Conservation (phyloP, 2,797 vertebrate genomes). For the Hemitrygon akajei region DNA sequence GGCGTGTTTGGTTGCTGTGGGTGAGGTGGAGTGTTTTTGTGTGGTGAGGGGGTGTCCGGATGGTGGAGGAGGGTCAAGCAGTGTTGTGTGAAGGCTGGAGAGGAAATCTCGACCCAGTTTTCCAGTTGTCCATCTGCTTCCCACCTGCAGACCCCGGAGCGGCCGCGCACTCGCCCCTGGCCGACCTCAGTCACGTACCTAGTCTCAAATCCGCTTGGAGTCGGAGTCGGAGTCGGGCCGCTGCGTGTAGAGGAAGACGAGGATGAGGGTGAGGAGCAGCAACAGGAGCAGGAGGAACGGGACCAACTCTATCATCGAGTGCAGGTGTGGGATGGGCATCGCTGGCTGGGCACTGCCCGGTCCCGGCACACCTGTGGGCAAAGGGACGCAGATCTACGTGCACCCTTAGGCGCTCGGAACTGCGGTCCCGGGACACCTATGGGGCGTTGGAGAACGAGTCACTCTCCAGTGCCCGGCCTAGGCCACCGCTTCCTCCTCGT, state of each 20-base stretch:
- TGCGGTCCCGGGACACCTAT: neutral
- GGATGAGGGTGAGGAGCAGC: constrained; percentile 38
- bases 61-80: neutral
- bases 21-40: too few species aligned
- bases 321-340: constrained; percentile 43
- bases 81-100: neutral
- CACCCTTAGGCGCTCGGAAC: neutral
- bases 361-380: too few species aligned
- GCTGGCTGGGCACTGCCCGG: neutral
- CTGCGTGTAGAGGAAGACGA: constrained; percentile 38
- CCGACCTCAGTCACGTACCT: neutral
- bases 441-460: too few species aligned
- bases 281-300: constrained; percentile 41
- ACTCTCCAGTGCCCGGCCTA: neutral
- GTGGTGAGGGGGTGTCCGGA: too few species aligned
- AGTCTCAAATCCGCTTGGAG: neutral
- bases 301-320: constrained; percentile 42
- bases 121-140: neutral
- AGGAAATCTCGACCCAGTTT: neutral
- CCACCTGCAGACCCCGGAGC: too few species aligned
- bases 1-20: too few species aligned
- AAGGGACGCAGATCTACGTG: neutral
- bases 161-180: too few species aligned
- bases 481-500: neutral
- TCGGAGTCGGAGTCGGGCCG: constrained; percentile 25